A percentile compares a stretch with the other conserved stretches of the same genome.
phyloP scores from a whole-genome alignment of 1,140 invertebrate species.

The Stenopsyche tienmushanensis region DNA sequence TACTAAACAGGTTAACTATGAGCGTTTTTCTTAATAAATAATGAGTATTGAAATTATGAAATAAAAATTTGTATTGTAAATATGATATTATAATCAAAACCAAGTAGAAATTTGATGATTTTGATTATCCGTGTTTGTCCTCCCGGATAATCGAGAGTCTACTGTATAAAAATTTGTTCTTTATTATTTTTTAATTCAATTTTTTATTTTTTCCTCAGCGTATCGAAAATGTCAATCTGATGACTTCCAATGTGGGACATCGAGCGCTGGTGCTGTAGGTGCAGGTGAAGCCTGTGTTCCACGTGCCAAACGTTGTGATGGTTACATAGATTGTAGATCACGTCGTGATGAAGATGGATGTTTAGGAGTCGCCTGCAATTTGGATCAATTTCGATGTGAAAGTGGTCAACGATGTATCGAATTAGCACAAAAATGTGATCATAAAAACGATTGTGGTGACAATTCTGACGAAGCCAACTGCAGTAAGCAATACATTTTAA shows the following conservation, averaged over 20 bases:
- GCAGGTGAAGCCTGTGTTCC: slow-evolving; percentile 76
- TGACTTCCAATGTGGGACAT: slow-evolving; percentile 74
- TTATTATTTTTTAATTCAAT: too few relatives aligned
- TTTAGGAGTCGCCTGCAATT: slow-evolving; percentile 68
- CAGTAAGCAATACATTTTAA: slow-evolving; percentile 60
- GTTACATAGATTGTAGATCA: slow-evolving; percentile 77
- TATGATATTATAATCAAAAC: too few relatives aligned
- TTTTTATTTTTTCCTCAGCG: slow-evolving; percentile 59
- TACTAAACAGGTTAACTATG: too few relatives aligned
- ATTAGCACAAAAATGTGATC: slow-evolving; percentile 78
- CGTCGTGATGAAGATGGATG: slow-evolving; percentile 84
- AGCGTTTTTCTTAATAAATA: too few relatives aligned
- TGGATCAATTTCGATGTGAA: slow-evolving; percentile 89
- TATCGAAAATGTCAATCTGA: slow-evolving; percentile 82
- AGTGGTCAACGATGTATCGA: slow-evolving; percentile 83
- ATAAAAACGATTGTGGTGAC: slow-evolving; percentile 86
- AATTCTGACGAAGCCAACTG: slow-evolving; percentile 86
- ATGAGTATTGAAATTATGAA: too few relatives aligned
- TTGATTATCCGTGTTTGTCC: too few relatives aligned
- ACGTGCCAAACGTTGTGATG: slow-evolving; percentile 85
- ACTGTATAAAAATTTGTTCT: too few relatives aligned
- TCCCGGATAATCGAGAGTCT: too few relatives aligned
- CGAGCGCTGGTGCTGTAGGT: slow-evolving; percentile 48
- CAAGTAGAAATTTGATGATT: too few relatives aligned
- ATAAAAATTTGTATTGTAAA: too few relatives aligned